Base-by-base conservation (phyloP, 2,888 invertebrate genomes). In the Hirtodrosophila alboralis region DNA sequence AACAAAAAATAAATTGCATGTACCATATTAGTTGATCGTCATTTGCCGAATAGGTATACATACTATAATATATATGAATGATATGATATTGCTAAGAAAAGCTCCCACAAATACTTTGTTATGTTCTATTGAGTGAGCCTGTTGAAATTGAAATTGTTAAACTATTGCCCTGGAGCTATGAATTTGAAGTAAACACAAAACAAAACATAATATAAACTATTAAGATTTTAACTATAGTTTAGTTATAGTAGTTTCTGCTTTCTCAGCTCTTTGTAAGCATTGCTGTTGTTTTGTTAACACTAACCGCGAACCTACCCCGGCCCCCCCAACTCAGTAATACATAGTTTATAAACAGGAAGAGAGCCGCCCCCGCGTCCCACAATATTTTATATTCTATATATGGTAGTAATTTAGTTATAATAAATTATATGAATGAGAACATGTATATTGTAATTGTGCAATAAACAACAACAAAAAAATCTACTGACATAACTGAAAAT, bases 361-460 rank as follows among this genome's bases (percentile, higher is more conserved):
- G 36, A 72, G 58, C 41, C 33, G 51, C 66, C 58, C 64, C 3
- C 3, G 5, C 18, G 3, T 5, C 18, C 18, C 18, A 21, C 6
- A 6, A 62, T 60, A 60, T 74, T 66, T 71, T 69, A 59, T 65
- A 71, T 65, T 37, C 51, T 37, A 44, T 43, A 52, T 72, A 57
- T 45, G 21, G 48, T 81, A 77, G 75, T 81, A 77, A 74, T 61
- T 67, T 80, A 86, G 81, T 40, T 63, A 43, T 84, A 84, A 81
- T 86, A 80, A 80, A 86, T 80, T 80, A 80, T 80, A 84, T 74
- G 78, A 86, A 76, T 75, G 68, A 85, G 75, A 78, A 71, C 73
- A 72, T 86, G 80, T 86, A 88, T 84, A 88, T 88, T 88, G 87
- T 87, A 87, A 75, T 73, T 85, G 86, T 87, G 86, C 88, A 87